Evolutionary conservation across 2,797 vertebrate species (phyloP), one percentile per base, ranked within the genome.

Genomic region (Xenopus petersii): DNA sequence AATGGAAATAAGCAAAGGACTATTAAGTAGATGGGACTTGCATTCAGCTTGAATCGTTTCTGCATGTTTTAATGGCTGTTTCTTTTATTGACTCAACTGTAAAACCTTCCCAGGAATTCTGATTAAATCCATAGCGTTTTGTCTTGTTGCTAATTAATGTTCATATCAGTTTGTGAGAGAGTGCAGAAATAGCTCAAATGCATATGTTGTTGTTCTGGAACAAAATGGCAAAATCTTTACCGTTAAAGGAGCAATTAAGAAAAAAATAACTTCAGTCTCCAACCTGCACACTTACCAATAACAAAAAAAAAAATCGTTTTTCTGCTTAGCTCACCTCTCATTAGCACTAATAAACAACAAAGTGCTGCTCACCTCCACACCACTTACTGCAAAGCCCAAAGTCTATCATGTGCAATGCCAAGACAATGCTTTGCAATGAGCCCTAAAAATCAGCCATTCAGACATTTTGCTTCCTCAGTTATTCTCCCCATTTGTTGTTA

Each of bases 61-160:
- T n/a, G 15, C 4, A 16, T 56, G 54, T 17, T 58, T 73, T 47
- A 54, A 54, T 17, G 64, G 63, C 54, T n/a, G 63, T 48, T 30
- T 66, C 63, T 66, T 73, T 73, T 73, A 65, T 56, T 73, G 71
- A 66, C 21, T 73, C 54, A 66, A 63, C 63, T 73, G 55, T 60
- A 47, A 73, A 59, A 59, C 16, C 49, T 63, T 59, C 51, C 21
- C 42, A 46, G 64, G 51, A 66, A 58, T 73, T 56, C 55, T 73
- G 61, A 66, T 73, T 65, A 73, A 63, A 47, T 26, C 24, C 64
- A 66, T 66, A 66, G 71, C 66, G 47, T 59, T 73, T 36, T 47
- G 54, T 63, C 48, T 42, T 42, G 36, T 5, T 73, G 33, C 12
- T 42, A 64, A 73, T 73, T 73, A 56, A 73, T 56, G 56, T 73